These are phyloP conservation scores for Phaedon cochleariae DNA, from an alignment of 2,888 invertebrate species.

Conservation along the genomic window DNA sequence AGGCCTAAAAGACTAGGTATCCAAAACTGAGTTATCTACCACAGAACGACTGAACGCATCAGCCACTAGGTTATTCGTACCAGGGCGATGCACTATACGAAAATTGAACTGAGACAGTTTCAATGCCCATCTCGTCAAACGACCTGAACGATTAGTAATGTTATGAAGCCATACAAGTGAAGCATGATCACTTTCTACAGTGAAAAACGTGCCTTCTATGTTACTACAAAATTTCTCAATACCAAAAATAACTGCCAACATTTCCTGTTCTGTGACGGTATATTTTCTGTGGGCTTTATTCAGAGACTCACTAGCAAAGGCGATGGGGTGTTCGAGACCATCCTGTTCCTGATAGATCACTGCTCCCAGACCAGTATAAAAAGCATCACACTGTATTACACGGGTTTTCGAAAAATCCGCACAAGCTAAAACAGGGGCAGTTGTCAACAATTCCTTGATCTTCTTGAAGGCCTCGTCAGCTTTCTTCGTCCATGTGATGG, in stretches of 20 bases:
- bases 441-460: constrained; percentile 29
- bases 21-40: constrained; percentile 14
- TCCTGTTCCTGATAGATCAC: constrained; percentile 16
- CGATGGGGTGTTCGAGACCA: constrained; percentile 26
- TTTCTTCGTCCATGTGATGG: constrained; percentile 27
- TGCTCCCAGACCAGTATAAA: constrained; percentile 33
- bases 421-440: constrained; percentile 37
- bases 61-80: constrained; percentile 23
- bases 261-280: constrained; percentile 38
- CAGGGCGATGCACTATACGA: constrained; percentile 31
- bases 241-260: constrained; percentile 33
- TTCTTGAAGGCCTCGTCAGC: constrained; percentile 26
- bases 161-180: constrained; percentile 39
- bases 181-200: constrained; percentile 41
- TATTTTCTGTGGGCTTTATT: too few species aligned
- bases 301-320: constrained; percentile 26
- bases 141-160: constrained; percentile 28
- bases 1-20: constrained; percentile 21
- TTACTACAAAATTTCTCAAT: constrained; percentile 45
- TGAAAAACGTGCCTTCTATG: constrained; percentile 40
- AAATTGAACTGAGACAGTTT: constrained; percentile 40
- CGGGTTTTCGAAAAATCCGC: constrained; percentile 36
- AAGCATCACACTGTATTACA: constrained; percentile 32
- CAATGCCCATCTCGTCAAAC: constrained; percentile 40
- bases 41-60: constrained; percentile 27